phyloP scores from a whole-genome alignment of 2,113 vertebrate species.

The Bothrops jararaca region DNA sequence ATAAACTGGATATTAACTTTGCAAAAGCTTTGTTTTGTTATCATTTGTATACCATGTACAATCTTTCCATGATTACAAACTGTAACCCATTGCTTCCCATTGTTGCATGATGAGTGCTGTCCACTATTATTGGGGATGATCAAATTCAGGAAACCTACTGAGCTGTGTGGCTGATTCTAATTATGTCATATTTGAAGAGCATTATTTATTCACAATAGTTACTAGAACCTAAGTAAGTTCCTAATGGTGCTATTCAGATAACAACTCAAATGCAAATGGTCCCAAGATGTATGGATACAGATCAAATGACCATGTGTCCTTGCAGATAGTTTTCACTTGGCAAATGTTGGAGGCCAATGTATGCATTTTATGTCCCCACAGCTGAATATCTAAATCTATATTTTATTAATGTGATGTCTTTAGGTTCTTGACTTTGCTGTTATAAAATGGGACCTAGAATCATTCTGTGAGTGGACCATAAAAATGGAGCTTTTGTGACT shows the following conservation, averaged over 20 bases:
- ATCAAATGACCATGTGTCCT: background rate
- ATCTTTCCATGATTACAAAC: background rate
- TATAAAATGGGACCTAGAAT: background rate
- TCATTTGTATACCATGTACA: background rate
- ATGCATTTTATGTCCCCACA: background rate
- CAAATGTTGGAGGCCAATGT: background rate
- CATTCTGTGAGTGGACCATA: background rate
- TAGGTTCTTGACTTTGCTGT: background rate
- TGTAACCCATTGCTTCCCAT: background rate
- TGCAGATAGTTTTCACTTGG: too few relatives aligned
- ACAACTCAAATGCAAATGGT: background rate
- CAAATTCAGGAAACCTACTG: background rate
- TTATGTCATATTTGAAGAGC: background rate
- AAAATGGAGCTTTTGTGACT: background rate
- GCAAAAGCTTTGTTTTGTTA: background rate
- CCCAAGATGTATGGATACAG: background rate
- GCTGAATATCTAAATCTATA: background rate
- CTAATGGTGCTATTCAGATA: background rate
- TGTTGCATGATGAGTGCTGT: background rate
- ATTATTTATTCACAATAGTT: background rate
- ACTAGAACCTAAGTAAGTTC: background rate
- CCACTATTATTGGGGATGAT: background rate
- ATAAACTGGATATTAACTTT: background rate
- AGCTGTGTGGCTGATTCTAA: background rate
- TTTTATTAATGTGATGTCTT: background rate